phyloP scores from a whole-genome alignment of 2,888 invertebrate genomes.

The Amiota mariae region DNA sequence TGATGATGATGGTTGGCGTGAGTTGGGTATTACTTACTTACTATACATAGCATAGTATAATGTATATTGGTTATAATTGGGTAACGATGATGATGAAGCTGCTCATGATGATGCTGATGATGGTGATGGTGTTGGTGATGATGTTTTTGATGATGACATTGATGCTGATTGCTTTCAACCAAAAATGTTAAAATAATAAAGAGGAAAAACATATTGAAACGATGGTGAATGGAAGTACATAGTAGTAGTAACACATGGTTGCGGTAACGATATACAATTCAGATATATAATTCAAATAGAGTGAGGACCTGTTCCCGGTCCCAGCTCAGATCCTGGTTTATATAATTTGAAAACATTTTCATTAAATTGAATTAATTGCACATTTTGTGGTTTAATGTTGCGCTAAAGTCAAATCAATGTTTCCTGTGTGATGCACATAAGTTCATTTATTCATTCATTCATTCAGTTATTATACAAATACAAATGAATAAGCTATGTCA shows the following conservation, averaged over 20 bases:
- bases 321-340: neutral
- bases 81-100: no score
- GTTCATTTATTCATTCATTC: no score
- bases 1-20: no score
- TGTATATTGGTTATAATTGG: no score
- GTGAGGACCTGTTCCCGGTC: neutral
- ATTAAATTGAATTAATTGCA: conserved; percentile 62
- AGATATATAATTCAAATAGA: neutral
- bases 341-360: conserved; percentile 50
- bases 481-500: no score
- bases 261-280: neutral
- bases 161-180: conserved; percentile 30
- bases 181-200: neutral
- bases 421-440: no score
- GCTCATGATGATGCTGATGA: neutral
- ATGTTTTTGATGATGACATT: neutral
- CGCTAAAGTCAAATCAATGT: conserved; percentile 32
- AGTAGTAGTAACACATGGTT: neutral
- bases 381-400: conserved; percentile 52
- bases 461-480: no score
- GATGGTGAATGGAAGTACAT: neutral
- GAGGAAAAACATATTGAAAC: neutral
- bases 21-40: no score
- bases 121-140: no score
- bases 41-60: no score